Evolutionary conservation across 2,888 invertebrate genomes (phyloP).

Genomic region (Yponomeuta sedellus): DNA sequence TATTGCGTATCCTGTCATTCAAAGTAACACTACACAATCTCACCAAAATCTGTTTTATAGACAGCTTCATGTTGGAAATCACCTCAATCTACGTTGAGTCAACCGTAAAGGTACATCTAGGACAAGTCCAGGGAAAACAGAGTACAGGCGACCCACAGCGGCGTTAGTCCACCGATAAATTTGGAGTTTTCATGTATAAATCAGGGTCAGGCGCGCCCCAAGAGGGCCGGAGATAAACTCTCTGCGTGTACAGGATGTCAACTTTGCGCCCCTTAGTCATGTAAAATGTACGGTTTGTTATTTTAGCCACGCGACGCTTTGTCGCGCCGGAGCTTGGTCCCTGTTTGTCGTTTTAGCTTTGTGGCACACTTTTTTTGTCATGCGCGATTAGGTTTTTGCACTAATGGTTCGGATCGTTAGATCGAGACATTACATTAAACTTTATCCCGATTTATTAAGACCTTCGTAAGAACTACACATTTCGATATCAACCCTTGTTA

Average conservation of each 20-base stretch:
- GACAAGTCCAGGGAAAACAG: not conserved
- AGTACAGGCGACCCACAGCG: not conserved
- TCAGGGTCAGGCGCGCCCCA: constrained; percentile 50
- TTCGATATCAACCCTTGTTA: too few relatives aligned
- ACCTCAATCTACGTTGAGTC: not conserved
- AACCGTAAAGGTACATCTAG: not conserved
- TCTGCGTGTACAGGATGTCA: constrained; percentile 14
- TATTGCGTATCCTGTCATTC: too few relatives aligned
- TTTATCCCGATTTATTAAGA: too few relatives aligned
- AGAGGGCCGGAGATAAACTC: constrained; percentile 56
- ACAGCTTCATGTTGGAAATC: too few relatives aligned
- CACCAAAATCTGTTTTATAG: not conserved
- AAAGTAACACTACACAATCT: too few relatives aligned
- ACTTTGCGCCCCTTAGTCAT: constrained; percentile 3
- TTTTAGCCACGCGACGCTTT: not conserved
- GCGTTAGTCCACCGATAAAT: constrained; percentile 50
- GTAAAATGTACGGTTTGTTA: not conserved
- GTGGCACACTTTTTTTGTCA: not conserved
- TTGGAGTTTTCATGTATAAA: constrained; percentile 61
- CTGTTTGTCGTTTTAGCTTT: not conserved
- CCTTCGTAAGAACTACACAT: too few relatives aligned
- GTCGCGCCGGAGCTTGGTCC: not conserved
- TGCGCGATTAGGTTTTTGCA: too few relatives aligned
- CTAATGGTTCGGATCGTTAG: too few relatives aligned
- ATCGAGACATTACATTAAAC: too few relatives aligned